Percentiles rank a stretch among this genome's conserved stretches.
phyloP scores from a whole-genome alignment of 2,888 invertebrate genomes.

The Ceriagrion tenellum region DNA sequence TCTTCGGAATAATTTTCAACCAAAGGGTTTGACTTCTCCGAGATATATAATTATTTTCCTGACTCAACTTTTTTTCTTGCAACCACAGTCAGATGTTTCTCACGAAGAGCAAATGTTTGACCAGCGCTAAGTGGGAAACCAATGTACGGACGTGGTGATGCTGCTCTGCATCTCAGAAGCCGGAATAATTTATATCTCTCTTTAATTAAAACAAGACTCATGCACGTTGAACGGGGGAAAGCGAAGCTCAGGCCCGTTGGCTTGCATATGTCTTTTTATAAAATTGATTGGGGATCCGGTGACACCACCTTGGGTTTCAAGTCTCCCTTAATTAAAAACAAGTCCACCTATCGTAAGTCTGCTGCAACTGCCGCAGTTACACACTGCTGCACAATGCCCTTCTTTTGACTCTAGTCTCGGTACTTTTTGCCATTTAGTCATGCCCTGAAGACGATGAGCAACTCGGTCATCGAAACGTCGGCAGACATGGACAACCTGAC shows the following conservation, averaged over 20 bases:
- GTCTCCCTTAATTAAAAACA: slow-evolving; percentile 29
- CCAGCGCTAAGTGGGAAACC: not conserved
- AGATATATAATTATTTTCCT: not conserved
- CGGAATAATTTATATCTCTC: not conserved
- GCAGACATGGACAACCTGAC: not conserved
- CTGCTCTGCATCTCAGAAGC: not conserved
- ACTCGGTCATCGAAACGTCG: too few relatives aligned
- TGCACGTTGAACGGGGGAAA: not conserved
- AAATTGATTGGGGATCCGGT: slow-evolving; percentile 28
- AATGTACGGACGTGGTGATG: slow-evolving; percentile 11
- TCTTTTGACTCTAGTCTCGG: not conserved
- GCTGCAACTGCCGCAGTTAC: not conserved
- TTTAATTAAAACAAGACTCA: slow-evolving; percentile 13
- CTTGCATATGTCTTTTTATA: not conserved
- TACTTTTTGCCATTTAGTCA: too few relatives aligned
- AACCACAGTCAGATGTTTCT: not conserved
- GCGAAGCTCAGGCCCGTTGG: not conserved
- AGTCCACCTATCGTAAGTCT: not conserved
- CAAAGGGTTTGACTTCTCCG: not conserved
- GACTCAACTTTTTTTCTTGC: not conserved
- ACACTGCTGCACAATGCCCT: not conserved
- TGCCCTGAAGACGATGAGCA: too few relatives aligned
- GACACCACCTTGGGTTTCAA: slow-evolving; percentile 19
- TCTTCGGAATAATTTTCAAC: not conserved
- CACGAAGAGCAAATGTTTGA: not conserved